Evolutionary conservation across 2,888 invertebrate genomes (phyloP), one percentile per base, ranked within the genome.

Genomic region (Seladonia tumulorum): DNA sequence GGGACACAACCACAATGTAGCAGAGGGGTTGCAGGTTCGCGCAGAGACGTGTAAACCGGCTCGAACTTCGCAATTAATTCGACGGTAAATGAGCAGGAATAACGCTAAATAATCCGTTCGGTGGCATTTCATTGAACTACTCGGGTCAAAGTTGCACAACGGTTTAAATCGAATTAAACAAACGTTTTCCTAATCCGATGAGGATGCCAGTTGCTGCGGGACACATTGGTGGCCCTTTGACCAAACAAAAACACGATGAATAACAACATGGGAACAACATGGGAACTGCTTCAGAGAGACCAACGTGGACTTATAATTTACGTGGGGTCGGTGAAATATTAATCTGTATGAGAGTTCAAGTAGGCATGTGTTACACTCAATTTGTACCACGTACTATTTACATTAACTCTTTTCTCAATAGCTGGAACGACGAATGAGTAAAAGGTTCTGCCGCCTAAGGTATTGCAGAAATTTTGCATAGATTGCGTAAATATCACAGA

Each of bases 241-340:
- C 63, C 42, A 35, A 79, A 83, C 73, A 73, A 79, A 82, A 60
- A 29, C 66, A 18, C 47, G 18, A 22, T 29, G 18, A 29, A 10
- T 14, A 29, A 49, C 18, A 16, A n/a, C n/a, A n/a, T n/a, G n/a
- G n/a, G 35, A 5, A 35, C 35, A 35, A 49, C 49, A 35, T 18
- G 22, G 45, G 29, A 60, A 25, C n/a, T n/a, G 35, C 47, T 63
- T 16, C n/a, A 16, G 18, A 10, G 18, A 72, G 73, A 16, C 35
- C 72, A 53, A 81, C 53, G 29, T 35, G 53, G 29, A 35, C 16
- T 53, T 57, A 71, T 45, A 29, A 78, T 71, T 71, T 53, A 39
- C 74, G 57, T 5, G 12, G 12, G 57, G 10, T n/a, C 3, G 12
- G n/a, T 57, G 12, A 57, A n/a, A 57, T 57, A 57, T 57, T n/a